Conservation (phyloP, 2,113 vertebrate species). For the Tenebrosternarchus preto region DNA sequence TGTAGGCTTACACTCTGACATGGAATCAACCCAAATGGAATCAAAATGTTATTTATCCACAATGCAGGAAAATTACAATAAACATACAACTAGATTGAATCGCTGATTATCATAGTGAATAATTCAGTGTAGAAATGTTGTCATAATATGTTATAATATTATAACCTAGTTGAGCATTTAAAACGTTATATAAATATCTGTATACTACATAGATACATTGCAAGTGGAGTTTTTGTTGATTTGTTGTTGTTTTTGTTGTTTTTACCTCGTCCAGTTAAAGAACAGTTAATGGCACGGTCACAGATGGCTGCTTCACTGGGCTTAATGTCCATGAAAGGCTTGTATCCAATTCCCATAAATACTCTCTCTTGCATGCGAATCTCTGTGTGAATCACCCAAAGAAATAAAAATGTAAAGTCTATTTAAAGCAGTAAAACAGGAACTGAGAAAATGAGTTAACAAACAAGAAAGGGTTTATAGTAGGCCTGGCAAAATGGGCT, state of each 20-base stretch:
- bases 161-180: too few species aligned
- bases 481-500: not conserved
- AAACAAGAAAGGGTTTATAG: not conserved
- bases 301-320: constrained; percentile 79
- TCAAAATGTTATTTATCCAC: not conserved
- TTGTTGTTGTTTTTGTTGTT: too few species aligned
- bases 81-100: not conserved
- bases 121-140: too few species aligned
- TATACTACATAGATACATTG: not conserved
- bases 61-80: not conserved
- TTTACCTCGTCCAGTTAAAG: constrained; percentile 71
- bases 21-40: not conserved
- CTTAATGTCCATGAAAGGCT: constrained; percentile 79
- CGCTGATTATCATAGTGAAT: too few species aligned
- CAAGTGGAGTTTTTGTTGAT: too few species aligned
- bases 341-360: constrained; percentile 80
- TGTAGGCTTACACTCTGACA: constrained; percentile 65
- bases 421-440: not conserved
- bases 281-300: constrained; percentile 73
- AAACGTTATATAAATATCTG: too few species aligned
- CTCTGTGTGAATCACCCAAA: constrained; percentile 62
- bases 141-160: too few species aligned
- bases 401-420: not conserved
- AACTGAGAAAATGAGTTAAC: not conserved
- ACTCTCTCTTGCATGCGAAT: constrained; percentile 79